These are phyloP conservation scores for Columba guinea DNA, from an alignment of 2,797 vertebrate genomes.

Conservation along the genomic window DNA sequence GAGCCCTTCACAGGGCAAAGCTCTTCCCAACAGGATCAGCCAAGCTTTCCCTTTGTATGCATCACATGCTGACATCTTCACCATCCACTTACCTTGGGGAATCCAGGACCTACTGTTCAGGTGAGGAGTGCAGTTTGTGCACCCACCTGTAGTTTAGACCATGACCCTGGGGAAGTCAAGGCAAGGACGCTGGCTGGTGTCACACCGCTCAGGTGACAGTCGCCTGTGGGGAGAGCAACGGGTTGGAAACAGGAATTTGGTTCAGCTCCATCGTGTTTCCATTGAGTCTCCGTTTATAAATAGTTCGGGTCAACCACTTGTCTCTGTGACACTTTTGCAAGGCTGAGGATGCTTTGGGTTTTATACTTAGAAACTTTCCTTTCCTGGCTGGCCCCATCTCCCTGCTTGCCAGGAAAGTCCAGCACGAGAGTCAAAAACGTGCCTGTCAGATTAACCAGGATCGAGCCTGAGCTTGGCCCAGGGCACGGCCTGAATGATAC, in stretches of 20 bases:
- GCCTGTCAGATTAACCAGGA: neutral
- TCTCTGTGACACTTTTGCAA: neutral
- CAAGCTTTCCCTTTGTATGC: neutral
- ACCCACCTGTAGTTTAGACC: neutral
- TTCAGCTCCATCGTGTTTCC: neutral
- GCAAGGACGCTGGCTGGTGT: neutral
- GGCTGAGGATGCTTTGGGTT: neutral
- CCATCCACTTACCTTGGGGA: neutral
- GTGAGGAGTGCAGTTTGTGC: neutral
- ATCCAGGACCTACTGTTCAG: neutral
- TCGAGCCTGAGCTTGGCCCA: neutral
- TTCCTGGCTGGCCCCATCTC: neutral
- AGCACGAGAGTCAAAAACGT: neutral
- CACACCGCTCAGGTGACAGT: neutral
- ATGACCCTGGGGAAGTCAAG: neutral
- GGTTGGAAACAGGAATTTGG: neutral
- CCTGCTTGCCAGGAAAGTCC: conserved; percentile 24
- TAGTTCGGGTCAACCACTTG: neutral
- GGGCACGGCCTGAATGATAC: neutral
- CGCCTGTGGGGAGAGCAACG: neutral
- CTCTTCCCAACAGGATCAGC: neutral
- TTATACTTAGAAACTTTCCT: conserved; percentile 36
- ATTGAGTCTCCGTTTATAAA: neutral
- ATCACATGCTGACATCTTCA: neutral
- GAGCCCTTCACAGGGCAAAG: neutral